A percentile compares a stretch with the other conserved stretches of the same genome.
phyloP scores from a whole-genome alignment of 2,888 invertebrate genomes.

The Metallyticus violacea region DNA sequence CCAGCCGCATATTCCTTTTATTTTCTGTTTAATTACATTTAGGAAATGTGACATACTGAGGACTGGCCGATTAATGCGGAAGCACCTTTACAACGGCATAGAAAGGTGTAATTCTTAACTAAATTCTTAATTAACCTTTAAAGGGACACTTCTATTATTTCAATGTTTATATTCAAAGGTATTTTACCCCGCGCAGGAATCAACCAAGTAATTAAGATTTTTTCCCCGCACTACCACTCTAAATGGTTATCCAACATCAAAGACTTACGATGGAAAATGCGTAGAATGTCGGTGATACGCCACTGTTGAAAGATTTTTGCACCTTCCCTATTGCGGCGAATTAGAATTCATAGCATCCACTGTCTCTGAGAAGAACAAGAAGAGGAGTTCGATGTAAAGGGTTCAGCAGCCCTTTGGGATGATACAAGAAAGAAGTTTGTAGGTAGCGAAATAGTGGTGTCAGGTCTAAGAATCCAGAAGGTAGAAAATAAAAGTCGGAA shows the following conservation, averaged over 20 bases:
- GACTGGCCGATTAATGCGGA: no score
- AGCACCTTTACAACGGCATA: no score
- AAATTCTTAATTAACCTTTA: background rate
- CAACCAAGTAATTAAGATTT: background rate
- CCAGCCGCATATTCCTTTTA: no score
- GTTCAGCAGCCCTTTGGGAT: background rate
- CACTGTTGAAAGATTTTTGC: background rate
- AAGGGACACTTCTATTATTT: background rate
- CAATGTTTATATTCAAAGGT: background rate
- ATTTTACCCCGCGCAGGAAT: background rate
- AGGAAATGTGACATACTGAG: no score
- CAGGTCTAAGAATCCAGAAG: background rate
- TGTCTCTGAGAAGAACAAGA: background rate
- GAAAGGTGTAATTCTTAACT: background rate
- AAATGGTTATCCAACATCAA: background rate
- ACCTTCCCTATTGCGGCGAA: background rate
- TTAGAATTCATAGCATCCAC: conserved; percentile 2
- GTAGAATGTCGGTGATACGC: background rate
- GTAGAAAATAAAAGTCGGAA: background rate
- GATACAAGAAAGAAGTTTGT: background rate
- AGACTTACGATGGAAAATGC: background rate
- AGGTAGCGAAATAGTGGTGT: background rate
- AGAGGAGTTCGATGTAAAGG: background rate
- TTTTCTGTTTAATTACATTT: no score
- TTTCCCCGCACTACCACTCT: background rate